A percentile compares a stretch with the other conserved stretches of the same genome.
Conservation (phyloP, 2,888 invertebrate species). For the Microctonus aethiopoides region DNA sequence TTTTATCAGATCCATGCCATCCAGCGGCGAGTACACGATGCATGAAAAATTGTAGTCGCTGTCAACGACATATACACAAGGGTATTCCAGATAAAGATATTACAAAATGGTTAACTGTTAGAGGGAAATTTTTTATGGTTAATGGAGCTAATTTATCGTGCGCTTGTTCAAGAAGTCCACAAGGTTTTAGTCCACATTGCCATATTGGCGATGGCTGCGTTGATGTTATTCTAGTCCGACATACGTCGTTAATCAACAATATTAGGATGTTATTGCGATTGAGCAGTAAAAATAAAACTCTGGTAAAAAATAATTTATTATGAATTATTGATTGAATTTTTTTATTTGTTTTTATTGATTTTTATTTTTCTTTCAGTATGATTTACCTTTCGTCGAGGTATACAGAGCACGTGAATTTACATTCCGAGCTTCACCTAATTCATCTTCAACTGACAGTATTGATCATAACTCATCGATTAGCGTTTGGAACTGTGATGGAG, state of each 20-base stretch:
- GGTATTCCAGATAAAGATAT: constrained; percentile 56
- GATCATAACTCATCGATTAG: constrained; percentile 67
- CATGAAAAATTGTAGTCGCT: constrained; percentile 68
- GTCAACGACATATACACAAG: constrained; percentile 56
- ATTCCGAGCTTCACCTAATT: constrained; percentile 71
- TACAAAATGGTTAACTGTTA: constrained; percentile 71
- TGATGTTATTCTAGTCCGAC: constrained; percentile 79
- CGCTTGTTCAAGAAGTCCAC: constrained; percentile 78
- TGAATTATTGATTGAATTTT: constrained; percentile 1
- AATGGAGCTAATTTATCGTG: constrained; percentile 83
- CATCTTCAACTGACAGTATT: constrained; percentile 47
- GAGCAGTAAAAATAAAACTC: constrained; percentile 73
- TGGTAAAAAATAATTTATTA: constrained; percentile 68
- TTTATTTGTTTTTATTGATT: not conserved
- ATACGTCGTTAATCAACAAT: constrained; percentile 79
- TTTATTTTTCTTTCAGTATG: constrained; percentile 67
- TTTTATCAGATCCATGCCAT: constrained; percentile 68
- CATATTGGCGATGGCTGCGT: constrained; percentile 85
- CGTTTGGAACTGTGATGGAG: constrained; percentile 88
- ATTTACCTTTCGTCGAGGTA: constrained; percentile 80
- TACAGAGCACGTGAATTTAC: constrained; percentile 79
- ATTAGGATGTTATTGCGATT: constrained; percentile 76
- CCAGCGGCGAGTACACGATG: constrained; percentile 68
- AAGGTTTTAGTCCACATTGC: constrained; percentile 81
- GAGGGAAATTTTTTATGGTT: constrained; percentile 81